Evolutionary conservation across 2,797 vertebrate genomes (phyloP), one percentile per base, ranked within the genome.

Genomic region (Brachyrhaphis roseni): DNA sequence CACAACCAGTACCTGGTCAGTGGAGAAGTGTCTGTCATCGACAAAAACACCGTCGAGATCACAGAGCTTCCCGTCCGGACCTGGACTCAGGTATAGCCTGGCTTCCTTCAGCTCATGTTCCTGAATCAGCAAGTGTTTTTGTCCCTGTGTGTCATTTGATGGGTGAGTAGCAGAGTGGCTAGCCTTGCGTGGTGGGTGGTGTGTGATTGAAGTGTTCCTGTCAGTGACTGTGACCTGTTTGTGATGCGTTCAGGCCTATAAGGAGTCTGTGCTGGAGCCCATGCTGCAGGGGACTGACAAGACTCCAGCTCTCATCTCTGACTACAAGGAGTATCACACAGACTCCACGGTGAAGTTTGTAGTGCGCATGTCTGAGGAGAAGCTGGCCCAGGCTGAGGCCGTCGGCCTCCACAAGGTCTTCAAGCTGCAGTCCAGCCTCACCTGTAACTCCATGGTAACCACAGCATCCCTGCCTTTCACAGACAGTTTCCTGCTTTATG

Each of bases 321-420:
- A 99, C 86, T 99, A 99, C 74, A 99, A 99, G 89, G 98, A 99
- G 81, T 99, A 99, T 89, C 98, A 99, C 92, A 99, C 98, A 11
- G 98, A 99, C 83, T 94, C 96, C 2, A 99, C 98, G 43, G 98
- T 99, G 84, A 99, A 99, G 95, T 99, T 99, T 88, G 95, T 99
- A 90, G 97, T 99, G 55, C 98, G 98, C 89, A 97, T 99, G 98
- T 97, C 97, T 1, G 98, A 99, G 95, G 98, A 99, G 90, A 99
- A 99, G 79, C 96, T 99, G 87, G 95, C 96, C 51, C 98, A 99
- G 90, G 98, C 98, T 13, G 98, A 99, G 94, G 96, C 98, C 47
- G 98, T 95, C 12, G 98, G 98, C 26, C 94, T 99, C 66, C 98
- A 99, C 94, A 99, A 99, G 95, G 98, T 99, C 86, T 99, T 99